Conservation (phyloP, 2,797 vertebrate species). For the Rhabdophis nuchalis region DNA sequence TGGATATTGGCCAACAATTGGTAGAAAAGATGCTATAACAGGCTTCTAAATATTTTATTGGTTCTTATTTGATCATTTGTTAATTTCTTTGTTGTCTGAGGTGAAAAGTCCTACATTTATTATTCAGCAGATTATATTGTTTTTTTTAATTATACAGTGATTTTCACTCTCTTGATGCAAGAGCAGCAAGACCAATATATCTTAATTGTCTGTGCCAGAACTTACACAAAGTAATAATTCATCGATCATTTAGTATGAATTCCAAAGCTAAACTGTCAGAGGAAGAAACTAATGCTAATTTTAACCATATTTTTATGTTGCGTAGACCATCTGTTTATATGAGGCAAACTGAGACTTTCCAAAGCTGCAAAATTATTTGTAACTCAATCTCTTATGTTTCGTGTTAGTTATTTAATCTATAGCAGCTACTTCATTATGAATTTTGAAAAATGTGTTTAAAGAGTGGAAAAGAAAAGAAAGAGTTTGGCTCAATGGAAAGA, state of each 20-base stretch:
- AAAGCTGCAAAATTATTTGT: not conserved
- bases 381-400: not conserved
- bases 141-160: not conserved
- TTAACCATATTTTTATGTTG: slow-evolving; percentile 2
- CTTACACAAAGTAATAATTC: not conserved
- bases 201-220: not conserved
- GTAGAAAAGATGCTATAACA: not conserved
- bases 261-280: not conserved
- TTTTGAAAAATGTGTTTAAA: not conserved
- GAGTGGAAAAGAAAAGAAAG: not conserved
- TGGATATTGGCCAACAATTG: not conserved
- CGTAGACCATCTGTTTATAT: slow-evolving; percentile 9
- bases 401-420: not conserved
- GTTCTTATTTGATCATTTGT: slow-evolving; percentile 6
- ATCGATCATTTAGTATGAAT: not conserved
- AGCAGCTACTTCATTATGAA: not conserved
- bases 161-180: not conserved
- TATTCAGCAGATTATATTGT: not conserved
- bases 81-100: slow-evolving; percentile 3
- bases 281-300: not conserved
- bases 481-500: not conserved
- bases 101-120: not conserved
- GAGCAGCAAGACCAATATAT: not conserved
- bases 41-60: slow-evolving; percentile 8
- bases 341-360: not conserved